Evolutionary conservation across 2,888 invertebrate species (phyloP), one percentile per base, ranked within the genome.

Genomic region (Rhodophaea formosa): DNA sequence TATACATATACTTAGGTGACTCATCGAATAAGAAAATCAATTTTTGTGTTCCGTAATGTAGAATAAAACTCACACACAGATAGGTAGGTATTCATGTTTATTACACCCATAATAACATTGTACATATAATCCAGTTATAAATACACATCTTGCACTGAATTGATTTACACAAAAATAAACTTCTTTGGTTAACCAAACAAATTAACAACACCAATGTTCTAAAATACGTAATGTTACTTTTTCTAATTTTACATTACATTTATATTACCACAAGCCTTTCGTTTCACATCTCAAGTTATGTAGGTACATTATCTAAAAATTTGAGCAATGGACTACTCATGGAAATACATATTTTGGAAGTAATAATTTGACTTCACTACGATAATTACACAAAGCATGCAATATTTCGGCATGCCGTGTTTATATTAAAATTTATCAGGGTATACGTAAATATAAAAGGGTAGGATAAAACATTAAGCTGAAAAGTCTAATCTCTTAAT

Each of bases 181-280:
- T 82, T 90, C 90, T 90, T 90, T 90, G 90, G 89, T 88, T 84
- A 74, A 86, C 82, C 76, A 80, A 85, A 88, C 77, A 81, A 83
- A 84, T 79, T 69, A 82, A 84, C 84, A 84, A 88, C 86, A 88
- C 84, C 82, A 77, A 86, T 80, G 78, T 80, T 70, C 77, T 80
- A 80, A 74, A 64, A 70, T 73, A 73, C 62, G 69, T 72, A 71
- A 66, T 67, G 63, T 68, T 61, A 66, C 64, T 69, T 74, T 72
- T 73, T 72, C 74, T 69, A 68, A 69, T 68, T 62, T 72, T 69
- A 71, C 69, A 64, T 69, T 70, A 69, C 68, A 70, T 72, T 39
- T 73, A 74, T 67, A 70, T 78, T 79, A 79, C 80, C 82, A 83
- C 83, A 88, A 87, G 87, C 85, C 82, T 87, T 84, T 80, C 67